A percentile compares a stretch with the other conserved stretches of the same genome.
Evolutionary conservation across 2,888 invertebrate species (phyloP).

Genomic region (Meteorus colon): DNA sequence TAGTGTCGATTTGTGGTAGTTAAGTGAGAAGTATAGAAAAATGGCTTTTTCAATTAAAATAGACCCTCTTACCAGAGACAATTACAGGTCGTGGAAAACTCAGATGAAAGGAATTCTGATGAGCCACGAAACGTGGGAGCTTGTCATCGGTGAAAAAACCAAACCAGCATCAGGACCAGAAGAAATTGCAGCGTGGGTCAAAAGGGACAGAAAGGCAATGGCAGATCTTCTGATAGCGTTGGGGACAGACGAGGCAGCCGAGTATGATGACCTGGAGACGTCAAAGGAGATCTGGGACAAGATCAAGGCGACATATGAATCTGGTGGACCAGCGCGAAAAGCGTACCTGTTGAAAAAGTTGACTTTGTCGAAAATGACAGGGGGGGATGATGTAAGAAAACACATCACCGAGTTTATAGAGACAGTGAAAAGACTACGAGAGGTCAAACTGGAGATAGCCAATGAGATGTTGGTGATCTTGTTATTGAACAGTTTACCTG

Average conservation of each 20-base stretch:
- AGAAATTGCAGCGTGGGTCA: constrained; percentile 21
- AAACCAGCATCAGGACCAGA: constrained; percentile 1
- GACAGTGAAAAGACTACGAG: constrained; percentile 44
- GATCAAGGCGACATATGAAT: constrained; percentile 40
- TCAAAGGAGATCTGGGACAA: constrained; percentile 36
- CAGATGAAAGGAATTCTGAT: constrained; percentile 36
- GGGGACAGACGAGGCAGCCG: constrained; percentile 20
- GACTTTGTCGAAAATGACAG: constrained; percentile 43
- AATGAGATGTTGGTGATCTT: constrained; percentile 41
- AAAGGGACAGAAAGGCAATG: constrained; percentile 33
- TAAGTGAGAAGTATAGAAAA: no score
- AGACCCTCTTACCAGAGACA: constrained; percentile 26
- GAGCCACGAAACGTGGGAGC: constrained; percentile 13
- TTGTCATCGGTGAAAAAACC: constrained; percentile 8
- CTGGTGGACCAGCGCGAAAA: constrained; percentile 48
- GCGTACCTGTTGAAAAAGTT: constrained; percentile 44
- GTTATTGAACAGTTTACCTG: constrained; percentile 35
- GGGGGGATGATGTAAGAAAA: constrained; percentile 43
- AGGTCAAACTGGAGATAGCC: constrained; percentile 41
- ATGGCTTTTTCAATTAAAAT: no score
- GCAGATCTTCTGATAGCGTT: constrained; percentile 32
- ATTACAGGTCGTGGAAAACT: constrained; percentile 29
- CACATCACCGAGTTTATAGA: constrained; percentile 46
- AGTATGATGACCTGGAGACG: constrained; percentile 34
- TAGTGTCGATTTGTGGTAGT: no score